Conservation (phyloP, 2,113 vertebrate genomes). For the Fukomys damarensis region DNA sequence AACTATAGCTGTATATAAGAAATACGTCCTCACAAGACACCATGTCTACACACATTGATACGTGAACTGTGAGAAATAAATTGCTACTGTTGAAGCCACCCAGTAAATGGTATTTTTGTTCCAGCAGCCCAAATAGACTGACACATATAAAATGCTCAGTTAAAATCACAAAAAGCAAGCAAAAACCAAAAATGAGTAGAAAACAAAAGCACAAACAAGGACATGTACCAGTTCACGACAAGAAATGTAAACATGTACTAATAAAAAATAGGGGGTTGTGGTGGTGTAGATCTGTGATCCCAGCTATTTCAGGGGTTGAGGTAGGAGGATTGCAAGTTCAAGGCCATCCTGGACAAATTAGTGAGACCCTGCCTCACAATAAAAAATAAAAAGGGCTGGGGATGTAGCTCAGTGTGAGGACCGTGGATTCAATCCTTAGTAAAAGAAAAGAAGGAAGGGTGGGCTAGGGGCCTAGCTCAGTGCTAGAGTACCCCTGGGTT, state of each 20-base stretch:
- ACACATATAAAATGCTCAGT: not conserved
- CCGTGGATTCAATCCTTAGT: no score
- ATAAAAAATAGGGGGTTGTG: not conserved
- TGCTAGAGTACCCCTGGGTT: no score
- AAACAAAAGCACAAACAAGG: not conserved
- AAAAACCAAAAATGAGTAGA: not conserved
- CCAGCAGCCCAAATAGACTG: not conserved
- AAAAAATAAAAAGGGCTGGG: no score
- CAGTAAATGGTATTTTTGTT: not conserved
- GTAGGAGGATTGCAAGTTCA: no score
- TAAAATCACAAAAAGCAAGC: not conserved
- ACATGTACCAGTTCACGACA: not conserved
- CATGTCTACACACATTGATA: not conserved
- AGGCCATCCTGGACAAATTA: no score
- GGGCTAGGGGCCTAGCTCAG: no score
- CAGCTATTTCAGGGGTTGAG: no score
- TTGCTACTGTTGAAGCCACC: not conserved
- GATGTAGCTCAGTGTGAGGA: no score
- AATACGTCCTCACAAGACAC: not conserved
- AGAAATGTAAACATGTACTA: not conserved
- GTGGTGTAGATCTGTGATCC: no score
- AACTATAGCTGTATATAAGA: not conserved
- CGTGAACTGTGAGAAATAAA: not conserved
- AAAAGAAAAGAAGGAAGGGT: no score
- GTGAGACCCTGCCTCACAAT: no score